A percentile compares a stretch with the other conserved stretches of the same genome.
Conservation (phyloP, 2,113 vertebrate species). For the Crotalus viridis region DNA sequence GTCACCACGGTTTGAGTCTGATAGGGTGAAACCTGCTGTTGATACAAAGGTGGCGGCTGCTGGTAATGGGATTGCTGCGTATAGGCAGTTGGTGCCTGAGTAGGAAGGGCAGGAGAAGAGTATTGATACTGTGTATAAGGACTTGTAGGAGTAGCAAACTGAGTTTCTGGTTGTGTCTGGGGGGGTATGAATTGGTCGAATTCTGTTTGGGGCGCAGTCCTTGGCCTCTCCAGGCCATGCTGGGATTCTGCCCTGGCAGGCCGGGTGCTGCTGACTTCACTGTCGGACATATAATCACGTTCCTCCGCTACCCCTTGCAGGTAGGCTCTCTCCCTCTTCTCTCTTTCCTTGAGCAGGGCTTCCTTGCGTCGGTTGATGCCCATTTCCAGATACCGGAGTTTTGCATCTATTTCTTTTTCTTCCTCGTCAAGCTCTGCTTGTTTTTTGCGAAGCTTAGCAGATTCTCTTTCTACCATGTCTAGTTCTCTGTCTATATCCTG, state of each 20-base stretch:
- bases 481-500: slow-evolving; percentile 98
- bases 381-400: slow-evolving; percentile 96
- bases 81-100: slow-evolving; percentile 88
- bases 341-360: slow-evolving; percentile 93
- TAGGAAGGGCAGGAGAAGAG: slow-evolving; percentile 82
- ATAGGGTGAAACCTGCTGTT: slow-evolving; percentile 91
- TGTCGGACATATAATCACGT: slow-evolving; percentile 98
- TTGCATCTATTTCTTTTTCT: slow-evolving; percentile 98
- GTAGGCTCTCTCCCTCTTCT: slow-evolving; percentile 95
- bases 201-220: slow-evolving; percentile 93
- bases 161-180: slow-evolving; percentile 90
- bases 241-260: slow-evolving; percentile 83
- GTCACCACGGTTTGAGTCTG: slow-evolving; percentile 89
- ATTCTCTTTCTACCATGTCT: slow-evolving; percentile 95
- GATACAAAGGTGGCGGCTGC: slow-evolving; percentile 88
- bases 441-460: slow-evolving; percentile 96
- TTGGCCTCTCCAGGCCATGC: slow-evolving; percentile 86
- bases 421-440: slow-evolving; percentile 98
- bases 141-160: slow-evolving; percentile 87
- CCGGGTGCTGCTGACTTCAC: slow-evolving; percentile 92
- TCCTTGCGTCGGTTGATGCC: slow-evolving; percentile 98
- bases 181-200: slow-evolving; percentile 93
- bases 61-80: slow-evolving; percentile 91
- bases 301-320: slow-evolving; percentile 98
- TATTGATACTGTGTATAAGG: slow-evolving; percentile 94